A percentile compares a stretch with the other conserved stretches of the same genome.
Evolutionary conservation across 2,797 vertebrate species (phyloP).

Genomic region (Erithacus rubecula): DNA sequence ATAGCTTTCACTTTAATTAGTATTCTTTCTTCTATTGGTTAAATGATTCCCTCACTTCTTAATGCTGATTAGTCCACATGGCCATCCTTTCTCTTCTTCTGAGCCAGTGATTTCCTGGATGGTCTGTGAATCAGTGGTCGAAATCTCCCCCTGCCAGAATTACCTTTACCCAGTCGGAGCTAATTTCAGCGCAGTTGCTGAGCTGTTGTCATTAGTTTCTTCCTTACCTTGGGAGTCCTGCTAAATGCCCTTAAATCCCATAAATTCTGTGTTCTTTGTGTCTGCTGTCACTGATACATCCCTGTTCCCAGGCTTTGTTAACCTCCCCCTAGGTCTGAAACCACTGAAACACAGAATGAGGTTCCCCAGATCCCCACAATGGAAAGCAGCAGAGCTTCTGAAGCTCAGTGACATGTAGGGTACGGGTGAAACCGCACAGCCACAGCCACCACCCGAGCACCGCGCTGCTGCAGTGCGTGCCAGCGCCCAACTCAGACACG

Average conservation of each 20-base stretch:
- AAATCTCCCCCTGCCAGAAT: not conserved
- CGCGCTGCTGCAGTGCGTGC: fast-evolving
- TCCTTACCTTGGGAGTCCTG: not conserved
- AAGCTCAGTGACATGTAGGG: not conserved
- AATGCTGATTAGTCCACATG: not conserved
- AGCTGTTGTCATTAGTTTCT: not conserved
- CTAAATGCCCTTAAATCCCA: not conserved
- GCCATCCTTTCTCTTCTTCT: not conserved
- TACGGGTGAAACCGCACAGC: not conserved
- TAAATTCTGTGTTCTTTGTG: not conserved
- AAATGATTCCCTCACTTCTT: not conserved
- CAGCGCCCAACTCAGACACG: fast-evolving
- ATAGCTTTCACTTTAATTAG: not conserved
- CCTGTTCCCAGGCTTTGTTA: not conserved
- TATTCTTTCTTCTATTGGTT: not conserved
- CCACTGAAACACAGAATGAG: not conserved
- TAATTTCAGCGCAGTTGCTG: not conserved
- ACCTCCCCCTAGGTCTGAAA: not conserved
- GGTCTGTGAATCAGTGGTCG: not conserved
- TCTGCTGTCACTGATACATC: not conserved
- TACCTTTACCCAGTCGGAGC: not conserved
- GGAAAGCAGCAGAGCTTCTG: not conserved
- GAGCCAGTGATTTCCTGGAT: not conserved
- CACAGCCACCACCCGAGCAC: fast-evolving
- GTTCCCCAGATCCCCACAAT: not conserved